Conservation (phyloP, 2,113 vertebrate genomes). For the Desmodus rotundus region DNA sequence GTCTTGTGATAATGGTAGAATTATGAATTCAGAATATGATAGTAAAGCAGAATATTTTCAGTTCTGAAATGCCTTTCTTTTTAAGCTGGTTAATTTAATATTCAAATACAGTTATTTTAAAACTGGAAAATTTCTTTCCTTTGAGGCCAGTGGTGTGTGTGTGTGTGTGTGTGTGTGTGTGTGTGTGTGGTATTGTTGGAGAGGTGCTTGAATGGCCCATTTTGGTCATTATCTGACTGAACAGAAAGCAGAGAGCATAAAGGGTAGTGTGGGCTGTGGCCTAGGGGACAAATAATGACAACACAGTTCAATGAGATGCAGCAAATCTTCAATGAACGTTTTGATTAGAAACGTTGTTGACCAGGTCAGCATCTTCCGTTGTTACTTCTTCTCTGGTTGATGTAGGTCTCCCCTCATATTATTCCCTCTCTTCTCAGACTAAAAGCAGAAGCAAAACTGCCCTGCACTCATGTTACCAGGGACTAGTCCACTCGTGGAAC, state of each 20-base stretch:
- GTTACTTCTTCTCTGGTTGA: background rate
- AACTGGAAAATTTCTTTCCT: background rate
- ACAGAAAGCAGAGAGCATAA: background rate
- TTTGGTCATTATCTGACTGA: background rate
- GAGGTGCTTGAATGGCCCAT: background rate
- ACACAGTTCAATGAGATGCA: background rate
- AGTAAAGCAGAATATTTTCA: background rate
- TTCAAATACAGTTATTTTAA: background rate
- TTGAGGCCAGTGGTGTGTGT: background rate
- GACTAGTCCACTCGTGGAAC: background rate
- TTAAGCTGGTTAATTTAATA: background rate
- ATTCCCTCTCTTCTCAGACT: background rate
- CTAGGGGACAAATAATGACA: background rate
- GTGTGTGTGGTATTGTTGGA: background rate
- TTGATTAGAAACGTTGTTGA: background rate
- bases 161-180: background rate
- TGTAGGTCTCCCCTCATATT: too few relatives aligned
- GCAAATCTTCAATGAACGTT: background rate
- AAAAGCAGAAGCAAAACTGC: background rate
- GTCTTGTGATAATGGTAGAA: background rate
- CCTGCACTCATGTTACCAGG: background rate
- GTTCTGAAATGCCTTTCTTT: background rate
- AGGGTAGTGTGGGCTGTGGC: background rate
- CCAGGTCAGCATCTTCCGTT: background rate
- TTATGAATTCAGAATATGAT: background rate